These are phyloP conservation scores for Silurus asotus DNA, from an alignment of 2,113 vertebrate genomes.

Conservation along the genomic window DNA sequence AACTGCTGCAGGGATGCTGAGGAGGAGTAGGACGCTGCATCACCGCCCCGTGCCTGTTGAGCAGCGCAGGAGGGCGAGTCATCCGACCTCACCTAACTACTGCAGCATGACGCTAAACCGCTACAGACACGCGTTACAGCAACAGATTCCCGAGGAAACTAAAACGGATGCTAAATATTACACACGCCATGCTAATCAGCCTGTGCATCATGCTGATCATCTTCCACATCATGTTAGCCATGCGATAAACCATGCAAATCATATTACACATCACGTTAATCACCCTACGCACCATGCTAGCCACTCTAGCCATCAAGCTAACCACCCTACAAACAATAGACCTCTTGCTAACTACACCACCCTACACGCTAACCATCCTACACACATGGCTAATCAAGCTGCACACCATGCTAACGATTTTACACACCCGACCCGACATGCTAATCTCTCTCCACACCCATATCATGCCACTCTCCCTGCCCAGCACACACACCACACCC, in stretches of 20 bases:
- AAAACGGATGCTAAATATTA: conserved; percentile 12
- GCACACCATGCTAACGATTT: neutral
- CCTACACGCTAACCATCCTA: neutral
- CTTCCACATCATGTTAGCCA: neutral
- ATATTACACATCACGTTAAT: neutral
- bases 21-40: conserved; percentile 74
- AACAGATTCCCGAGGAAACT: conserved; percentile 14
- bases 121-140: conserved; percentile 54
- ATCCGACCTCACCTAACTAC: conserved; percentile 72
- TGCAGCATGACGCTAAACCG: conserved; percentile 68
- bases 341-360: neutral
- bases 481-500: neutral
- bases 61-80: conserved; percentile 73
- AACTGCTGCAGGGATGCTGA: conserved; percentile 66
- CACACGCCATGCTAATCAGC: neutral
- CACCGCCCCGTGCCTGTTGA: conserved; percentile 66
- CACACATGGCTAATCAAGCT: neutral
- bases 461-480: neutral
- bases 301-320: neutral
- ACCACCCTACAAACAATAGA: neutral
- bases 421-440: neutral
- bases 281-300: neutral
- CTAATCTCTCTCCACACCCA: neutral
- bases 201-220: conserved; percentile 15
- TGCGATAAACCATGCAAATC: neutral